Conservation (phyloP, 2,113 vertebrate species). For the Ursus arctos region DNA sequence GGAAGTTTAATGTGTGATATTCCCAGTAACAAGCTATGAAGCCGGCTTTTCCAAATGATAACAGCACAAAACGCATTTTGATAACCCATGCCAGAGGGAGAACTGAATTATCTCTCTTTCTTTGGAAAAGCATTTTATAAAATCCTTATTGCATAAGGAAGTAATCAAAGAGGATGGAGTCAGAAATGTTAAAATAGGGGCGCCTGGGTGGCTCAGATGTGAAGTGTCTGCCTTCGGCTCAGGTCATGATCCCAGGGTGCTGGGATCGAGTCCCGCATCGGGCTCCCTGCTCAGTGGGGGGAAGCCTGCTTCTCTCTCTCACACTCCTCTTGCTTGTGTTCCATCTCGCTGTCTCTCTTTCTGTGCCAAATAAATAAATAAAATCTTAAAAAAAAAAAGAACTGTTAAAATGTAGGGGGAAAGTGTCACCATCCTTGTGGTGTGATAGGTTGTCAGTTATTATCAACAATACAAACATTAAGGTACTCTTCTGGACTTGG, state of each 20-base stretch:
- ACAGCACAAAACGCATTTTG: not conserved
- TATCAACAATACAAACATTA: not conserved
- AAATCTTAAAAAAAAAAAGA: no score
- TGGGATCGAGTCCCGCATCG: no score
- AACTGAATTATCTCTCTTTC: not conserved
- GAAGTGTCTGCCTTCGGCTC: no score
- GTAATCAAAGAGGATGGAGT: not conserved
- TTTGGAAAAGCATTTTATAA: not conserved
- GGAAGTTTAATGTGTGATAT: not conserved
- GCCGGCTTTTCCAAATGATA: not conserved
- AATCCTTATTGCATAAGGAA: not conserved
- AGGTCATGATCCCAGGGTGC: no score
- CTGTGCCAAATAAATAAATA: no score
- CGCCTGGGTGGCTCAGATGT: no score
- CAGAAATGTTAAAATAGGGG: not conserved
- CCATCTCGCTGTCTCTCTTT: no score
- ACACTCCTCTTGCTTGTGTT: no score
- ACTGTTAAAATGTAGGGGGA: not conserved
- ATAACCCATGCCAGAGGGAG: not conserved
- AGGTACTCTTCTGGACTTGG: not conserved
- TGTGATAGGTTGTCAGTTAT: not conserved
- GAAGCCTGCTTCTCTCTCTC: no score
- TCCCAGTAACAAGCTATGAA: not conserved
- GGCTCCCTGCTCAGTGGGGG: no score
- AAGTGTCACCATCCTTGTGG: not conserved